These are phyloP conservation scores for Ophion slaviceki DNA, from an alignment of 2,888 invertebrate genomes.

Conservation along the genomic window DNA sequence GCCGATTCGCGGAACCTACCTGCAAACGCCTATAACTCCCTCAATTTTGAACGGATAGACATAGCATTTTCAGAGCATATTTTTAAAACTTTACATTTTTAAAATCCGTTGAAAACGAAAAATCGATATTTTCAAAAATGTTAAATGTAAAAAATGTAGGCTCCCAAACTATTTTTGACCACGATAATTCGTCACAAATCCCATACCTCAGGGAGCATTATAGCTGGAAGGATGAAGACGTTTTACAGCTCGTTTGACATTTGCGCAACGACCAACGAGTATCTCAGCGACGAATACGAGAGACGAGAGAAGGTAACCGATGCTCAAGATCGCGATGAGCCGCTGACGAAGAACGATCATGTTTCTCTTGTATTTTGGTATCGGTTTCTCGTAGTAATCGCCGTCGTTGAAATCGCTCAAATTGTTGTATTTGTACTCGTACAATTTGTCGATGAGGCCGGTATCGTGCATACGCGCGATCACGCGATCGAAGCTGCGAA, in stretches of 20 bases:
- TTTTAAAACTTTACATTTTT: too few species aligned
- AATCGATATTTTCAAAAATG: too few species aligned
- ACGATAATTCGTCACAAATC: too few species aligned
- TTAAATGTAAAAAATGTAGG: too few species aligned
- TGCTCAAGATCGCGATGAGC: background rate
- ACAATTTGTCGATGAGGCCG: constrained; percentile 21
- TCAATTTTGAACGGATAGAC: too few species aligned
- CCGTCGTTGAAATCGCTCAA: background rate
- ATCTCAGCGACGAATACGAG: constrained; percentile 3
- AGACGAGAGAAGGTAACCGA: background rate
- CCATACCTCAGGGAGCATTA: too few species aligned
- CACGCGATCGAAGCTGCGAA: background rate
- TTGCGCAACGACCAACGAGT: background rate
- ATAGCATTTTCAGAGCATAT: too few species aligned
- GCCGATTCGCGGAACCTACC: too few species aligned
- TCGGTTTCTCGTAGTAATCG: background rate
- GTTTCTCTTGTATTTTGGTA: background rate
- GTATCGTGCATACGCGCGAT: background rate
- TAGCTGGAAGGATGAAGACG: background rate
- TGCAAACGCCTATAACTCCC: too few species aligned
- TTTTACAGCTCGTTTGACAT: background rate
- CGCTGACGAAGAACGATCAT: constrained; percentile 2
- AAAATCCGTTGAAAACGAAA: too few species aligned
- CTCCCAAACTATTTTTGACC: too few species aligned
- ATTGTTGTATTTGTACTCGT: constrained; percentile 11